Conservation (phyloP, 2,888 invertebrate species). For the Alloscopus bannaensis region DNA sequence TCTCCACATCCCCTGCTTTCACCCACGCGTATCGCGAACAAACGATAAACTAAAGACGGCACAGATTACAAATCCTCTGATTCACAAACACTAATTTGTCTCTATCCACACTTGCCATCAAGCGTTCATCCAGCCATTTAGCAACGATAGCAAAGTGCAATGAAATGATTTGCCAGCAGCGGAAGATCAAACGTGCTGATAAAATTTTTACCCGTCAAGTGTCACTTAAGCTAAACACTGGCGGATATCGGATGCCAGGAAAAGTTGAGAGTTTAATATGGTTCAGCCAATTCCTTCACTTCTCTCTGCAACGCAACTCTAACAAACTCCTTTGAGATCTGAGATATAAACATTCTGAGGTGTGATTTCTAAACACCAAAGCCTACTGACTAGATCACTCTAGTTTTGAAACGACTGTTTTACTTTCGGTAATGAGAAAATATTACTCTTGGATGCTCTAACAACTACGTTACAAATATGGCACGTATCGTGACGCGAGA, state of each 20-base stretch:
- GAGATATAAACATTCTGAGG: slow-evolving; percentile 8
- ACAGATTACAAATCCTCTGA: no score
- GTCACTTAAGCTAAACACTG: slow-evolving; percentile 37
- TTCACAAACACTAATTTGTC: slow-evolving; percentile 14
- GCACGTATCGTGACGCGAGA: no score
- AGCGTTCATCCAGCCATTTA: slow-evolving; percentile 19
- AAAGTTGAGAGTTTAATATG: no score
- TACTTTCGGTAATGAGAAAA: no score
- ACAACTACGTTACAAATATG: no score
- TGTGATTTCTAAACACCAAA: slow-evolving; percentile 24
- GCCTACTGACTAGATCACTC: slow-evolving; percentile 8
- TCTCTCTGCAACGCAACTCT: no score
- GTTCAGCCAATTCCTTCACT: no score
- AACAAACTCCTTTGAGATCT: slow-evolving; percentile 26
- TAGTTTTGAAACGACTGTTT: no score
- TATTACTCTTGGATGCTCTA: no score
- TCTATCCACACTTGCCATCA: slow-evolving; percentile 27
- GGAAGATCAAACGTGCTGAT: slow-evolving; percentile 37
- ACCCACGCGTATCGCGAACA: neutral
- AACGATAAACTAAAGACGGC: slow-evolving; percentile 3
- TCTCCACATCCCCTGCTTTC: neutral
- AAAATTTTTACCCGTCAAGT: slow-evolving; percentile 57
- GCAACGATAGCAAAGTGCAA: slow-evolving; percentile 23
- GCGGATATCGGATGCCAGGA: slow-evolving; percentile 16
- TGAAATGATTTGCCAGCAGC: slow-evolving; percentile 35